Evolutionary conservation across 1,140 invertebrate species (phyloP).

Genomic region (Heliconius himera): DNA sequence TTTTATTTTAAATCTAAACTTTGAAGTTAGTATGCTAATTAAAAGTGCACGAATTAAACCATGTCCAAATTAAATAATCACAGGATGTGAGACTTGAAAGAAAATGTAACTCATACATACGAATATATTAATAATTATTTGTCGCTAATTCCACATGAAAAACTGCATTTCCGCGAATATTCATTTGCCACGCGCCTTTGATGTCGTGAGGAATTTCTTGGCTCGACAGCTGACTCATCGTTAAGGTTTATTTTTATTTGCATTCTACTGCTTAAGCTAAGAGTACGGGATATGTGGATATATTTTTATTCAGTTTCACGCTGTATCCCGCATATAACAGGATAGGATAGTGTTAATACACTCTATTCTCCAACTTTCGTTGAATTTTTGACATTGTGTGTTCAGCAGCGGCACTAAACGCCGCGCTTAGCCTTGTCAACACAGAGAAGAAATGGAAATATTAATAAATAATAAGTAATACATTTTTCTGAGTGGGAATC

Average conservation of each 20-base stretch:
- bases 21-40: slow-evolving; percentile 14
- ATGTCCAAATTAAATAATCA: slow-evolving; percentile 14
- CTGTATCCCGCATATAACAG: too few relatives aligned
- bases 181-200: slow-evolving; percentile 53
- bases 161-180: slow-evolving; percentile 59
- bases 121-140: slow-evolving; percentile 32
- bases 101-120: slow-evolving; percentile 9
- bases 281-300: not conserved
- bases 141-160: slow-evolving; percentile 43
- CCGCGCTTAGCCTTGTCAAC: too few relatives aligned
- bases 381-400: too few relatives aligned
- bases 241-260: slow-evolving; percentile 63
- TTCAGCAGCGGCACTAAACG: too few relatives aligned
- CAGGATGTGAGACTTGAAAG: slow-evolving; percentile 16
- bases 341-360: too few relatives aligned
- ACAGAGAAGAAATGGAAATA: too few relatives aligned
- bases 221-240: slow-evolving; percentile 67
- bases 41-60: not conserved
- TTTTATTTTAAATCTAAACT: not conserved
- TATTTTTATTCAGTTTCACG: not conserved
- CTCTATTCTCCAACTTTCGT: too few relatives aligned
- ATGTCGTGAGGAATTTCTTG: slow-evolving; percentile 67
- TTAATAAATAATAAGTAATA: too few relatives aligned
- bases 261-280: slow-evolving; percentile 38
- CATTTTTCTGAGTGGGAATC: too few relatives aligned